phyloP scores from a whole-genome alignment of 2,113 vertebrate species.

The Odobenus rosmarus region DNA sequence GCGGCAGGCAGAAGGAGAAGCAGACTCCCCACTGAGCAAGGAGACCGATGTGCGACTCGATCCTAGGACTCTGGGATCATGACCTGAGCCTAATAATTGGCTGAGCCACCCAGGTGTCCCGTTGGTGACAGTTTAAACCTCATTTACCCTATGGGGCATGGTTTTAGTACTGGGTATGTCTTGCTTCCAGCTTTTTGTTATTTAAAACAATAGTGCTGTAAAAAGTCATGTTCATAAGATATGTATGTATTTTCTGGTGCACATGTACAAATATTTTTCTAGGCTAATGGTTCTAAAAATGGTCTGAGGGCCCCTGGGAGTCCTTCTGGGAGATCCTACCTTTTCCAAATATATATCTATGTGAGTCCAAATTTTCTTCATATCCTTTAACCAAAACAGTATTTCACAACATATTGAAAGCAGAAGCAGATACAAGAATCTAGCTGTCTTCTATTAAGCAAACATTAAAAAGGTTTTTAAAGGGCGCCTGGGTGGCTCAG shows the following conservation, averaged over 20 bases:
- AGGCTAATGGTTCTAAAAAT: neutral
- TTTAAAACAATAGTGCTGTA: neutral
- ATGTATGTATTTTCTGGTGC: neutral
- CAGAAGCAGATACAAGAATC: neutral
- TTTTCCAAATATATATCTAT: neutral
- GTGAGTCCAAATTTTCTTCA: neutral
- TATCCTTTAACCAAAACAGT: neutral
- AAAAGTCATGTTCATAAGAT: neutral
- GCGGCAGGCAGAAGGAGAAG: too few relatives aligned
- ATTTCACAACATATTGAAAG: neutral
- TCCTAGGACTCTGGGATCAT: too few relatives aligned
- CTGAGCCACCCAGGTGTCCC: too few relatives aligned
- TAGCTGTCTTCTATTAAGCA: neutral
- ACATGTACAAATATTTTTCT: neutral
- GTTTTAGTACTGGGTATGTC: neutral
- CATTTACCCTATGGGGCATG: neutral
- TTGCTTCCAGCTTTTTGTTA: neutral
- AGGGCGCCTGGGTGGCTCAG: neutral
- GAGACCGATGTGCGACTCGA: too few relatives aligned
- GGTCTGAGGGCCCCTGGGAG: neutral
- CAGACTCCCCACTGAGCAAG: too few relatives aligned
- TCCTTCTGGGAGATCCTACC: neutral
- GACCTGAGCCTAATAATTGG: too few relatives aligned
- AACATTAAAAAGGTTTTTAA: neutral
- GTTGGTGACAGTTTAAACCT: neutral